phyloP scores from a whole-genome alignment of 1,140 invertebrate species.

The Drosophila sulfurigaster region DNA sequence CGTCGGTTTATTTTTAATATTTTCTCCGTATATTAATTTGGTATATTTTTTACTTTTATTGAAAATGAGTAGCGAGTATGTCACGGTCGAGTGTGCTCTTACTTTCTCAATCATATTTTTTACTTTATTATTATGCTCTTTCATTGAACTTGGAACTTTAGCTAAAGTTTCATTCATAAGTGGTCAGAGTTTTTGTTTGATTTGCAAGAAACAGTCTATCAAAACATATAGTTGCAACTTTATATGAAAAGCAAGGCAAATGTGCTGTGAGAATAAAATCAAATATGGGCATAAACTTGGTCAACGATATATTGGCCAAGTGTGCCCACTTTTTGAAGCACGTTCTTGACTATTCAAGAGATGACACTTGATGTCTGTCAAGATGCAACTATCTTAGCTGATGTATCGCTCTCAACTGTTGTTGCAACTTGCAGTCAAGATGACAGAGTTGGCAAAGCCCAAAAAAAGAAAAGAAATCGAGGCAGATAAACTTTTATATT shows the following conservation, averaged over 20 bases:
- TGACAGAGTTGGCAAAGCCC: conserved; percentile 10
- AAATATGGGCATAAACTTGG: neutral
- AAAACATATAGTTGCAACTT: neutral
- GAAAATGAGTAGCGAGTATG: too few relatives aligned
- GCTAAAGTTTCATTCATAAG: too few relatives aligned
- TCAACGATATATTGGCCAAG: conserved; percentile 1
- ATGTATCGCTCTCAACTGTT: neutral
- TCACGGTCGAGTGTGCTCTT: too few relatives aligned
- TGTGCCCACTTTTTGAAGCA: neutral
- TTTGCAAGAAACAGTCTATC: neutral
- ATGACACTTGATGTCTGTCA: neutral
- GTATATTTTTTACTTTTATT: too few relatives aligned
- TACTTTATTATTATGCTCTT: too few relatives aligned
- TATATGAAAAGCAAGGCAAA: neutral
- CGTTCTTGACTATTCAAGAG: neutral
- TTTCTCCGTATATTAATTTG: too few relatives aligned
- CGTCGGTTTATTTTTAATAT: too few relatives aligned
- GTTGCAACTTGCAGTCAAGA: conserved; percentile 9
- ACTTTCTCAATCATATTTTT: too few relatives aligned
- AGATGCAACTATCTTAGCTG: conserved; percentile 3
- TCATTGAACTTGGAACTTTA: too few relatives aligned
- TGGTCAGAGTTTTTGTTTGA: too few relatives aligned
- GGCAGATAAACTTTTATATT: neutral
- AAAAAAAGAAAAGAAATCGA: neutral
- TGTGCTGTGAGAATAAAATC: neutral